Evolutionary conservation across 2,888 invertebrate species (phyloP).

Genomic region (Scelioninae gen. 1): DNA sequence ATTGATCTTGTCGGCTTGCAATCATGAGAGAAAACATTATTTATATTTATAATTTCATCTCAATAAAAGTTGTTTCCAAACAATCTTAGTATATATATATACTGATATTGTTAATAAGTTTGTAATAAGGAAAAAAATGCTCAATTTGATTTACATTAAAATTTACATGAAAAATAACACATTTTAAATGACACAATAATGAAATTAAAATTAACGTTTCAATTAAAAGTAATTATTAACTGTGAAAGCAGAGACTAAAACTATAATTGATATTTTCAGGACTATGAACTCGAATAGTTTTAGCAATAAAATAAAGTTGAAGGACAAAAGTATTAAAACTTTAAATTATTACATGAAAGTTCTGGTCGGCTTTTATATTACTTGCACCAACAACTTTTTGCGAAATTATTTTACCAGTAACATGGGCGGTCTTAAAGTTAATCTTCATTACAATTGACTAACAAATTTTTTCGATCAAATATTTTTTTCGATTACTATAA

Average conservation of each 20-base stretch:
- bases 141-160: background rate
- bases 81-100: no score
- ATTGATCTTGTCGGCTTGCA: no score
- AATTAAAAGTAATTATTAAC: conserved; percentile 6
- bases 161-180: background rate
- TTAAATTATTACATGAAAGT: conserved; percentile 11
- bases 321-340: conserved; percentile 16
- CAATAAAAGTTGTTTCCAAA: no score
- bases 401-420: conserved; percentile 10
- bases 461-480: conserved; percentile 1
- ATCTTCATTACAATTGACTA: conserved; percentile 19
- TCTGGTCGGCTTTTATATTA: conserved; percentile 8
- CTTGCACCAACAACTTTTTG: conserved; percentile 24
- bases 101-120: no score
- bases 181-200: background rate
- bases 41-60: no score
- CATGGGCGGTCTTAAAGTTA: background rate
- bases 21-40: no score
- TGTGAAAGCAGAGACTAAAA: conserved; percentile 1
- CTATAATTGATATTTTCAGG: conserved; percentile 5
- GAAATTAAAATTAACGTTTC: conserved; percentile 1
- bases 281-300: conserved; percentile 2
- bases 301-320: conserved; percentile 20
- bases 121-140: no score
- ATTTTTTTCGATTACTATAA: no score